Conservation (phyloP, 2,888 invertebrate species). For the Hipparchia semele region DNA sequence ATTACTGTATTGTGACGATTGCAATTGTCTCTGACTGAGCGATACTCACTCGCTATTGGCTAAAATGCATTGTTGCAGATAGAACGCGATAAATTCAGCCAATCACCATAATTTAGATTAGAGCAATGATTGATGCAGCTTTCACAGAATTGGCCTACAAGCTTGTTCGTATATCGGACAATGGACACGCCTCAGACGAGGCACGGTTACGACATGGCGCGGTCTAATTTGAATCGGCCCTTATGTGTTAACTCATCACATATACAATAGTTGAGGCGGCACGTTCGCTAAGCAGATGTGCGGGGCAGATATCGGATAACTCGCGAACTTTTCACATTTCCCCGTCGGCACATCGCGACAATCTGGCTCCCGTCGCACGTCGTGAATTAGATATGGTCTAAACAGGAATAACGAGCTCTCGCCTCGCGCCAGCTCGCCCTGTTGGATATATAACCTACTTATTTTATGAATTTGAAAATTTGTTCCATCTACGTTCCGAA, state of each 20-base stretch:
- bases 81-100: no score
- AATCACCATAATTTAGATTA: no score
- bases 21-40: no score
- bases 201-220: no score
- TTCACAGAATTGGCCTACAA: no score
- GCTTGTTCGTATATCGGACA: background rate
- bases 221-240: slow-evolving; percentile 19
- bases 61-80: no score
- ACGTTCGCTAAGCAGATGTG: slow-evolving; percentile 72
- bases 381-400: slow-evolving; percentile 61
- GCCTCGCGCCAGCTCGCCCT: slow-evolving; percentile 31
- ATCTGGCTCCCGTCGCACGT: slow-evolving; percentile 54
- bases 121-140: no score
- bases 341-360: slow-evolving; percentile 50
- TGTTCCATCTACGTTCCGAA: slow-evolving; percentile 34
- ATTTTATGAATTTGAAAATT: slow-evolving; percentile 41
- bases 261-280: slow-evolving; percentile 67
- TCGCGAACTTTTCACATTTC: slow-evolving; percentile 79
- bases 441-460: slow-evolving; percentile 35
- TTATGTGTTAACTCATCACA: slow-evolving; percentile 44
- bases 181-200: no score
- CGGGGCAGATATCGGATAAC: slow-evolving; percentile 70
- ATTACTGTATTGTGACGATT: no score
- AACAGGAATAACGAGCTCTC: slow-evolving; percentile 59
- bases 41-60: no score